Evolutionary conservation across 2,888 invertebrate species (phyloP).

Genomic region (Caenorhabditis imperialis): DNA sequence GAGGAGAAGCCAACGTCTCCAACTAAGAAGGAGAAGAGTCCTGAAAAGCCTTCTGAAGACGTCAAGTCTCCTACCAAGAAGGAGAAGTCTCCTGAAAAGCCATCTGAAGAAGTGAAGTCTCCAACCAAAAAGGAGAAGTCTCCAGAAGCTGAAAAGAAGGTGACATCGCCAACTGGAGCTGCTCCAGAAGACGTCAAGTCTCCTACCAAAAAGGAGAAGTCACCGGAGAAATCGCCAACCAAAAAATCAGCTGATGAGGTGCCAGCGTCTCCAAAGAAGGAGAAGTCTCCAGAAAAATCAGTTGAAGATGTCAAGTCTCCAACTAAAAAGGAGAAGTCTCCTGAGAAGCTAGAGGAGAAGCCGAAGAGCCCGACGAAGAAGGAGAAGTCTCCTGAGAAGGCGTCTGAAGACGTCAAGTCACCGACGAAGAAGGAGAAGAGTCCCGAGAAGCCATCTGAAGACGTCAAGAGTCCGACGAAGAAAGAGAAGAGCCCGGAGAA

Average conservation of each 20-base stretch:
- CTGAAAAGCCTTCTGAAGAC: slow-evolving; percentile 1
- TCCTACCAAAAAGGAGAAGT: slow-evolving; percentile 9
- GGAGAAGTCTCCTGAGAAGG: slow-evolving; percentile 37
- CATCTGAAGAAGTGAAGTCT: too few relatives aligned
- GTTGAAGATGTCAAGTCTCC: not conserved
- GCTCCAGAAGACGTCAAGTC: too few relatives aligned
- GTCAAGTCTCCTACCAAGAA: slow-evolving; percentile 30
- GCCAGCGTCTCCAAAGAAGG: slow-evolving; percentile 15
- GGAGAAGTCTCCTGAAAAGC: slow-evolving; percentile 32
- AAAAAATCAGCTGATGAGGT: not conserved
- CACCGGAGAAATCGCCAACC: too few relatives aligned
- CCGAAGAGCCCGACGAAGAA: slow-evolving; percentile 26
- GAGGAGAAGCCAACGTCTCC: slow-evolving; percentile 20
- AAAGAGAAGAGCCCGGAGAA: slow-evolving; percentile 13
- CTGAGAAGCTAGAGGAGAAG: not conserved
- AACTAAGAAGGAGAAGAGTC: slow-evolving; percentile 26
- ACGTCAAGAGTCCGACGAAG: too few relatives aligned
- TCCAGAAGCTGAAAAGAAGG: slow-evolving; percentile 36
- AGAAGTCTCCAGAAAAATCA: slow-evolving; percentile 4
- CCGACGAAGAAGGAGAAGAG: slow-evolving; percentile 10
- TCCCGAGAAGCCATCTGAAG: slow-evolving; percentile 5
- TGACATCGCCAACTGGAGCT: slow-evolving; percentile 22
- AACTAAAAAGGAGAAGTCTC: not conserved
- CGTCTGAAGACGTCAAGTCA: slow-evolving; percentile 7
- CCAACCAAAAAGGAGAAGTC: slow-evolving; percentile 40